phyloP scores from a whole-genome alignment of 2,113 vertebrate genomes.

The Psephotus haematonotus region DNA sequence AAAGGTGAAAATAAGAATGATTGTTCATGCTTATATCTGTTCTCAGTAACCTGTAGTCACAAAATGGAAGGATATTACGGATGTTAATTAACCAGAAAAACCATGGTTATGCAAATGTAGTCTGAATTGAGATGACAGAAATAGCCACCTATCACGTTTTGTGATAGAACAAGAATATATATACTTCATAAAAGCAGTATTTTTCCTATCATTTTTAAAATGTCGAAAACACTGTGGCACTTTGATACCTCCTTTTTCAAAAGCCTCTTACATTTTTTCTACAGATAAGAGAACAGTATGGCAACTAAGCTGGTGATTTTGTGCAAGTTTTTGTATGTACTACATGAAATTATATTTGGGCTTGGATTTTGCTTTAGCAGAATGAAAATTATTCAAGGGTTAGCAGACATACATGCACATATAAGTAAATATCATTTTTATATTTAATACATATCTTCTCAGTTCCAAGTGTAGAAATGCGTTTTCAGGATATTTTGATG shows the following conservation, averaged over 20 bases:
- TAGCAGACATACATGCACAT: not conserved
- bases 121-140: not conserved
- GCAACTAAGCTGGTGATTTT: not conserved
- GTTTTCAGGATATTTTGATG: not conserved
- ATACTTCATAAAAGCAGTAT: not conserved
- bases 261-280: not conserved
- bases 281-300: not conserved
- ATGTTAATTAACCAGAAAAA: not conserved
- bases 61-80: not conserved
- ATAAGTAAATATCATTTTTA: not conserved
- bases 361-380: not conserved
- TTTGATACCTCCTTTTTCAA: not conserved
- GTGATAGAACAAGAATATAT: not conserved
- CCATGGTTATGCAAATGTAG: not conserved
- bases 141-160: not conserved
- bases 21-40: not conserved
- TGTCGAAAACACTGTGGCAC: not conserved
- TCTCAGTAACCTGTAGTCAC: not conserved
- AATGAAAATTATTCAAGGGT: not conserved
- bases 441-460: not conserved
- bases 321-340: not conserved
- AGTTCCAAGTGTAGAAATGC: not conserved
- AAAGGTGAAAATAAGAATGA: not conserved
- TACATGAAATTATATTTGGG: not conserved
- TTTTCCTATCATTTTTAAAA: not conserved